Evolutionary conservation across 2,797 vertebrate genomes (phyloP).

Genomic region (Pseudochromis fuscus): DNA sequence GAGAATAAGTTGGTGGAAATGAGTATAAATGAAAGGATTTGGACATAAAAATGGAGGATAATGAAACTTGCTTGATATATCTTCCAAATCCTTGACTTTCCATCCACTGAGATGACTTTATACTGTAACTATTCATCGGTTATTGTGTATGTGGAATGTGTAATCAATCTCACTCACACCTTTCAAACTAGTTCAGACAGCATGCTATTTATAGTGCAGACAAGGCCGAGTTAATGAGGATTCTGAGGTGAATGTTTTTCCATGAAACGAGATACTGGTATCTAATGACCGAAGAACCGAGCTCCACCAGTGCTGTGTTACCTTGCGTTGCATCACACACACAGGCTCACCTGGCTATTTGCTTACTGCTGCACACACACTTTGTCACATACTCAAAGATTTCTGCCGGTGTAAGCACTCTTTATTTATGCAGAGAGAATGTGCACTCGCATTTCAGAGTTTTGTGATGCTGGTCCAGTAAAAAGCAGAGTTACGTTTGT

Average conservation of each 20-base stretch:
- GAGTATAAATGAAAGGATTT: background rate
- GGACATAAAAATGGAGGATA: too few relatives aligned
- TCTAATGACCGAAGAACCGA: constrained; percentile 20
- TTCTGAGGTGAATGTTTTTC: constrained; percentile 30
- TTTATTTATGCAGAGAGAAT: constrained; percentile 24
- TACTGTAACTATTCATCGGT: background rate
- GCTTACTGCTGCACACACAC: constrained; percentile 41
- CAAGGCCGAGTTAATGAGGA: constrained; percentile 12
- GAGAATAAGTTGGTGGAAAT: background rate
- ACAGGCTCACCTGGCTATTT: constrained; percentile 57
- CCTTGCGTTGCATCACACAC: constrained; percentile 51
- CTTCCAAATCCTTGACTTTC: too few relatives aligned
- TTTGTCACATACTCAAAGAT: too few relatives aligned
- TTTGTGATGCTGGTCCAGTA: constrained; percentile 9
- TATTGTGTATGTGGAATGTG: background rate
- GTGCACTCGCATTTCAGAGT: constrained; percentile 6
- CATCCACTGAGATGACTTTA: background rate
- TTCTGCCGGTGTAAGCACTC: constrained; percentile 52
- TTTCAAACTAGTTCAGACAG: background rate
- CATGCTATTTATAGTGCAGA: background rate
- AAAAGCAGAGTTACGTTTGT: background rate
- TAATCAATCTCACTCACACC: background rate
- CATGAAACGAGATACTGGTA: constrained; percentile 42
- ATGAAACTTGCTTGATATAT: too few relatives aligned
- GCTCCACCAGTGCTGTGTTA: constrained; percentile 42